A percentile compares a stretch with the other conserved stretches of the same genome.
These are phyloP conservation scores for Muscicapa striata DNA, from an alignment of 2,797 vertebrate species.

Conservation along the genomic window DNA sequence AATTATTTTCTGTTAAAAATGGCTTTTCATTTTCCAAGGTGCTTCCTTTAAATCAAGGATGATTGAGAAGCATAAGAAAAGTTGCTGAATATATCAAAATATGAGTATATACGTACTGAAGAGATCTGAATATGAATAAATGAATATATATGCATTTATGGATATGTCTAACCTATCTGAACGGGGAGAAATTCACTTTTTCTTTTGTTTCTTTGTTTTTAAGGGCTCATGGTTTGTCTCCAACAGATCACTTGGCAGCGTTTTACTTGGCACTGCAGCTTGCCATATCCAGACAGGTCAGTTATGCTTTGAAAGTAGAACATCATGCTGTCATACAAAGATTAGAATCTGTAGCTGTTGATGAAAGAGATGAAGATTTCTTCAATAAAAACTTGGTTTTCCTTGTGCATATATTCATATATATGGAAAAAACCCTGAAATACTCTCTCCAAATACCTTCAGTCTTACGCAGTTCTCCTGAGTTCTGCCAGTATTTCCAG, in stretches of 20 bases:
- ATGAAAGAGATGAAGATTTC: background rate
- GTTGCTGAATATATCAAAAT: background rate
- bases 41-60: background rate
- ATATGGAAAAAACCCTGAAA: background rate
- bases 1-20: background rate
- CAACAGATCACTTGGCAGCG: slow-evolving; percentile 93
- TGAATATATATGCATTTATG: background rate
- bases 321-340: background rate
- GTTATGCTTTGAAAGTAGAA: background rate
- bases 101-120: background rate
- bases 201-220: slow-evolving; percentile 39
- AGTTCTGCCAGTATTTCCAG: background rate
- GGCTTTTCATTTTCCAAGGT: background rate
- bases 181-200: background rate
- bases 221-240: slow-evolving; percentile 96
- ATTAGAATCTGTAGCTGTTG: background rate
- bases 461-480: background rate
- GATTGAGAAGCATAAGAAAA: background rate
- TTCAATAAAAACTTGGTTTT: background rate
- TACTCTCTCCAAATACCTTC: background rate
- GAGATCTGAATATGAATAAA: background rate
- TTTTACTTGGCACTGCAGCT: slow-evolving; percentile 97
- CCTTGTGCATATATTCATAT: background rate
- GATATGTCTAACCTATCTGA: background rate
- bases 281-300: slow-evolving; percentile 97